These are phyloP conservation scores for Tupiocoris notatus DNA, from an alignment of 2,888 invertebrate species.

Conservation along the genomic window DNA sequence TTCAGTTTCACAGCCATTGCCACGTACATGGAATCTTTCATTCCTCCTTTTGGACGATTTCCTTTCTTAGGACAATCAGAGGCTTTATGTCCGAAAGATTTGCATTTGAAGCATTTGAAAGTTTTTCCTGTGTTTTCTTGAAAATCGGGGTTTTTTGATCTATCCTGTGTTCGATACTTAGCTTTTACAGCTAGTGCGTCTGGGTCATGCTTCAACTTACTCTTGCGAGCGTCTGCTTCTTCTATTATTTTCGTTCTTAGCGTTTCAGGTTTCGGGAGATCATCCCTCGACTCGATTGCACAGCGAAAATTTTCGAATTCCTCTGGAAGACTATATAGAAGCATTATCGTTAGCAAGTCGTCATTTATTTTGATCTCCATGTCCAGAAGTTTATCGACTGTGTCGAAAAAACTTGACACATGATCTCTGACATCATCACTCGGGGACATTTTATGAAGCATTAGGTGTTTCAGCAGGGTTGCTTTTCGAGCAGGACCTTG, in stretches of 20 bases:
- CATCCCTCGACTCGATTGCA: slow-evolving; percentile 53
- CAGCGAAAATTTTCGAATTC: slow-evolving; percentile 6
- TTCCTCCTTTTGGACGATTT: background rate
- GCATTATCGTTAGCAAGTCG: background rate
- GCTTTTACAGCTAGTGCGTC: background rate
- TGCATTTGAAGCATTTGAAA: slow-evolving; percentile 1
- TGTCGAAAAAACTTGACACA: slow-evolving; percentile 52
- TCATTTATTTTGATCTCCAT: slow-evolving; percentile 50
- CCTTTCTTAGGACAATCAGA: background rate
- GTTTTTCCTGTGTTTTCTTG: background rate
- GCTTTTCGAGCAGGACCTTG: slow-evolving; percentile 7
- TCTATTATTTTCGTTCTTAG: slow-evolving; percentile 50
- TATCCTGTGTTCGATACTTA: background rate
- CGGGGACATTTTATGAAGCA: slow-evolving; percentile 52
- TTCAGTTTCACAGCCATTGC: background rate
- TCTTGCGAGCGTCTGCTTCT: slow-evolving; percentile 17
- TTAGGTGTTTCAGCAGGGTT: background rate
- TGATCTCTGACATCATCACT: slow-evolving; percentile 52
- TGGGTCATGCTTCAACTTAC: background rate
- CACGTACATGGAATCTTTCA: background rate
- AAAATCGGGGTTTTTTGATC: slow-evolving; percentile 1
- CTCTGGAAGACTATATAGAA: slow-evolving; percentile 49
- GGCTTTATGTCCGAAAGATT: background rate
- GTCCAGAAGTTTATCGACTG: slow-evolving; percentile 47
- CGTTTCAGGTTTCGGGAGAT: slow-evolving; percentile 50